A percentile compares a stretch with the other conserved stretches of the same genome.
Conservation (phyloP, 1,140 invertebrate genomes). For the Vanessa tameamea region DNA sequence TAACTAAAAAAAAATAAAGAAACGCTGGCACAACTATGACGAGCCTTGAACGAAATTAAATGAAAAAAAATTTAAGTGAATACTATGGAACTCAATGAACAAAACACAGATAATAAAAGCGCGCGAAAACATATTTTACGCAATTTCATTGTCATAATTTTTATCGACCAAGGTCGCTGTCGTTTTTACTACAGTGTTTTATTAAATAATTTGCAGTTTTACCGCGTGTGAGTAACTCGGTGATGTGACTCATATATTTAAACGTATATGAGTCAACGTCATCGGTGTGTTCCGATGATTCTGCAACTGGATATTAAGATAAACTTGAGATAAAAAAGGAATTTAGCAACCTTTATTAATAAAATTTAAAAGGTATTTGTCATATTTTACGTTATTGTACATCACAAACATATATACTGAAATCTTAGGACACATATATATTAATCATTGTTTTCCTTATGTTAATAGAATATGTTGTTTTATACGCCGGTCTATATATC, state of each 20-base stretch:
- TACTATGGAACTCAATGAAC: not conserved
- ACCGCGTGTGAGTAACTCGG: slow-evolving; percentile 45
- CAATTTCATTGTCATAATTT: not conserved
- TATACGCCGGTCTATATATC: too few species aligned
- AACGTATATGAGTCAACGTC: slow-evolving; percentile 33
- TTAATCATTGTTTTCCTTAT: too few species aligned
- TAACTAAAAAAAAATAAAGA: too few species aligned
- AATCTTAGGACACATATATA: too few species aligned
- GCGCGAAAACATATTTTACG: not conserved
- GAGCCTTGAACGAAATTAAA: too few species aligned
- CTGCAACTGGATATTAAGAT: slow-evolving; percentile 11
- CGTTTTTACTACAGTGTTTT: slow-evolving; percentile 23
- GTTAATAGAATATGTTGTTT: too few species aligned
- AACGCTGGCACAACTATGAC: too few species aligned
- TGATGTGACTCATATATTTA: slow-evolving; percentile 42
- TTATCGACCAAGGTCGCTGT: not conserved
- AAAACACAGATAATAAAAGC: slow-evolving; percentile 1
- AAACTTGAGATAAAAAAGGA: not conserved
- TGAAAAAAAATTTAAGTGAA: too few species aligned
- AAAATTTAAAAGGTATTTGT: not conserved
- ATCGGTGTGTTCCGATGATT: slow-evolving; percentile 27
- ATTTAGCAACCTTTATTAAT: not conserved
- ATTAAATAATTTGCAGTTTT: slow-evolving; percentile 49
- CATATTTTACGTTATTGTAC: not conserved
- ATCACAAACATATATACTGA: too few species aligned